These are phyloP conservation scores for Lasioglossum lativentre DNA, from an alignment of 2,888 invertebrate species.

Conservation along the genomic window DNA sequence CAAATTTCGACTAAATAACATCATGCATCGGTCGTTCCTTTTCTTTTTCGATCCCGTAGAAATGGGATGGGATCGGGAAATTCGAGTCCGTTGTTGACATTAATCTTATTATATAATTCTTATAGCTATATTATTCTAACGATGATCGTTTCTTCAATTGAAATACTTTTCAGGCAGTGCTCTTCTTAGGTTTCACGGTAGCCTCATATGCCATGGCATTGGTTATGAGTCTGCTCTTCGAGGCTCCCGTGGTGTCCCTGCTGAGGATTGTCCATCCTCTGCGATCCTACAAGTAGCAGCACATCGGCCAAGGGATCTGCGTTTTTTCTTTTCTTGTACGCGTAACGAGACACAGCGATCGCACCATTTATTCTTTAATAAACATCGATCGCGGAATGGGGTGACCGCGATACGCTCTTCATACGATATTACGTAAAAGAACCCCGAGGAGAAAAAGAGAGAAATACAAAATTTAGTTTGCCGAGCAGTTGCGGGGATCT, in stretches of 20 bases:
- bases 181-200: constrained; percentile 85
- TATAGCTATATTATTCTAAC: background rate
- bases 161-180: constrained; percentile 84
- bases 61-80: background rate
- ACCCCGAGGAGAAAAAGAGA: background rate
- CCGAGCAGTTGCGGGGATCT: no score
- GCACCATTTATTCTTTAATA: background rate
- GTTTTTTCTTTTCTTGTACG: background rate
- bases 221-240: constrained; percentile 86
- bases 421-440: background rate
- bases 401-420: background rate
- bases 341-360: background rate
- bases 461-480: background rate
- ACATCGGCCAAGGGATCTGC: background rate
- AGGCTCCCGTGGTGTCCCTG: constrained; percentile 87
- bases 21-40: background rate
- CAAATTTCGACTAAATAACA: constrained; percentile 1
- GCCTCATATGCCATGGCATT: constrained; percentile 85
- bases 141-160: background rate
- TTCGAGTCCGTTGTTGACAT: background rate
- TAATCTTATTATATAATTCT: no score
- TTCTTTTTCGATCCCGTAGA: background rate
- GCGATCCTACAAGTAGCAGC: constrained; percentile 57
- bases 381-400: background rate
- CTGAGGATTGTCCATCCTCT: constrained; percentile 85